Conservation (phyloP, 2,797 vertebrate species). For the Microcaecilia unicolor region DNA sequence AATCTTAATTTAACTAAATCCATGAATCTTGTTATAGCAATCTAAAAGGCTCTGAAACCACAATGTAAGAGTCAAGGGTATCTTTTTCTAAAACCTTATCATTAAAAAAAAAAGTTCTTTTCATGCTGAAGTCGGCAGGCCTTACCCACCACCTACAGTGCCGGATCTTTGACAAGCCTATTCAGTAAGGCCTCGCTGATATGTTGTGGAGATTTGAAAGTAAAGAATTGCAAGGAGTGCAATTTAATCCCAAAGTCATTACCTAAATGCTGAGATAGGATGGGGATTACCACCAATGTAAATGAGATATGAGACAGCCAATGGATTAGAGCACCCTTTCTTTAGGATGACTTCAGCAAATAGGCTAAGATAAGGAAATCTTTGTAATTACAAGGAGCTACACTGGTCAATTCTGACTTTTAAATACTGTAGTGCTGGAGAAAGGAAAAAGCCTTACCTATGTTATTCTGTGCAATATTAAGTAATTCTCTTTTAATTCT, state of each 20-base stretch:
- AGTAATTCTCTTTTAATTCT: slow-evolving; percentile 56
- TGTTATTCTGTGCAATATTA: slow-evolving; percentile 50
- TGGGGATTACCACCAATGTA: slow-evolving; percentile 67
- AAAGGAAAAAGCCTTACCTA: slow-evolving; percentile 37
- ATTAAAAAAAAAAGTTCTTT: slow-evolving; percentile 38
- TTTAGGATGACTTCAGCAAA: slow-evolving; percentile 67
- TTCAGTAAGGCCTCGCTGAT: slow-evolving; percentile 33
- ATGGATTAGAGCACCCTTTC: slow-evolving; percentile 60
- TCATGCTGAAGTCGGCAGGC: slow-evolving; percentile 16
- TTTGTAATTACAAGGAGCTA: slow-evolving; percentile 78
- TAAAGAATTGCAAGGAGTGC: slow-evolving; percentile 55
- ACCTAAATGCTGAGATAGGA: slow-evolving; percentile 61
- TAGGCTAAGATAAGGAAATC: slow-evolving; percentile 76
- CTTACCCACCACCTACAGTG: slow-evolving; percentile 19
- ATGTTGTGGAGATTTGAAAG: slow-evolving; percentile 38
- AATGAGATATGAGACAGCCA: slow-evolving; percentile 70
- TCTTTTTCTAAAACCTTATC: slow-evolving; percentile 28
- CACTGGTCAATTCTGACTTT: slow-evolving; percentile 74
- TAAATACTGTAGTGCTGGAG: slow-evolving; percentile 53
- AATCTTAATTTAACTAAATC: slow-evolving; percentile 29
- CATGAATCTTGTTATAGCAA: slow-evolving; percentile 7
- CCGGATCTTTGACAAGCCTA: slow-evolving; percentile 32
- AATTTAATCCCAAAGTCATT: slow-evolving; percentile 62
- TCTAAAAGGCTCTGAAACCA: slow-evolving; percentile 13
- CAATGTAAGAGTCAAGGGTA: slow-evolving; percentile 12